phyloP scores from a whole-genome alignment of 1,140 invertebrate species.

The Panagrolaimus sp. region DNA sequence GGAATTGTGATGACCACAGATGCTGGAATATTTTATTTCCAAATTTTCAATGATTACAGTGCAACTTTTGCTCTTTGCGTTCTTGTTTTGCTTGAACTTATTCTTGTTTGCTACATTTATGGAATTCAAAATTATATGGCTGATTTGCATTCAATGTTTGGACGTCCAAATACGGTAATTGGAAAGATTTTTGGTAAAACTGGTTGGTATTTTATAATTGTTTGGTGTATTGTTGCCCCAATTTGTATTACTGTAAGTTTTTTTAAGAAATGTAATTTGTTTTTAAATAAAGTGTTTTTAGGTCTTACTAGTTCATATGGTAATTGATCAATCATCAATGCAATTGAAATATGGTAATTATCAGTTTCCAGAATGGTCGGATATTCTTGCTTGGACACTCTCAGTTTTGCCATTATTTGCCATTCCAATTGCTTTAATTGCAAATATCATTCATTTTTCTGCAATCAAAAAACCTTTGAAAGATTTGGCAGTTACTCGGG shows the following conservation, averaged over 20 bases:
- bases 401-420: slow-evolving; percentile 29
- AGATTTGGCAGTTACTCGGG: too few relatives aligned
- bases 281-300: too few relatives aligned
- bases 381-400: slow-evolving; percentile 34
- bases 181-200: slow-evolving; percentile 28
- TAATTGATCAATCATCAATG: slow-evolving; percentile 15
- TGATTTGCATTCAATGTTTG: slow-evolving; percentile 32
- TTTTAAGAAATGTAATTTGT: slow-evolving; percentile 29
- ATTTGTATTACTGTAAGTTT: slow-evolving; percentile 23
- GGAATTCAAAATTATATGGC: slow-evolving; percentile 33
- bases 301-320: slow-evolving; percentile 26
- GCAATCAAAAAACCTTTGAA: too few relatives aligned
- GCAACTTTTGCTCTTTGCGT: slow-evolving; percentile 40
- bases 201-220: slow-evolving; percentile 27
- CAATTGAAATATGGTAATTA: slow-evolving; percentile 18
- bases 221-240: slow-evolving; percentile 23
- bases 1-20: slow-evolving; percentile 30
- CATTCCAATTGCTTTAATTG: slow-evolving; percentile 19
- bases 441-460: slow-evolving; percentile 13
- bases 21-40: slow-evolving; percentile 47
- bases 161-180: slow-evolving; percentile 21
- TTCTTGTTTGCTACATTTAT: slow-evolving; percentile 40
- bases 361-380: slow-evolving; percentile 24
- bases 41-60: slow-evolving; percentile 36
- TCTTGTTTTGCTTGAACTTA: slow-evolving; percentile 34